These are phyloP conservation scores for Congeria kusceri DNA, from an alignment of 2,888 invertebrate genomes.

Conservation along the genomic window DNA sequence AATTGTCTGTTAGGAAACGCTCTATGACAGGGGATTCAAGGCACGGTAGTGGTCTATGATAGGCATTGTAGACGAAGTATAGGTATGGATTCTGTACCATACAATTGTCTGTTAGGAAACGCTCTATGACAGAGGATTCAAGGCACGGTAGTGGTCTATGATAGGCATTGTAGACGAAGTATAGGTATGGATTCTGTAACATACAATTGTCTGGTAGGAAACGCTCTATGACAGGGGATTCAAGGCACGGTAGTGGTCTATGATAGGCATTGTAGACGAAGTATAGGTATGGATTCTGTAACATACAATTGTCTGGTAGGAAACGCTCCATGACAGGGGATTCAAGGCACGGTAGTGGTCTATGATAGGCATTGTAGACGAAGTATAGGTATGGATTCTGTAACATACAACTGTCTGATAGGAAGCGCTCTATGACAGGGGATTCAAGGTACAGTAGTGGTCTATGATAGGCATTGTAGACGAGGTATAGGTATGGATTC, in stretches of 20 bases:
- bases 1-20: background rate
- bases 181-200: conserved; percentile 91
- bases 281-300: conserved; percentile 91
- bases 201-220: background rate
- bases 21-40: no score
- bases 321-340: no score
- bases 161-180: conserved; percentile 95
- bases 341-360: conserved; percentile 91
- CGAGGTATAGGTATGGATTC: conserved; percentile 92
- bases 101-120: background rate
- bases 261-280: conserved; percentile 95
- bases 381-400: conserved; percentile 92
- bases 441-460: conserved; percentile 90
- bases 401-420: conserved; percentile 19
- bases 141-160: conserved; percentile 91
- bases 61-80: conserved; percentile 94
- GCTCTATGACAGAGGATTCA: conserved; percentile 91
- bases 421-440: no score
- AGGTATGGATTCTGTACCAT: conserved; percentile 90
- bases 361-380: conserved; percentile 96
- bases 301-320: conserved; percentile 11
- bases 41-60: conserved; percentile 93
- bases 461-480: conserved; percentile 96
- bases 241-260: conserved; percentile 91
- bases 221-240: no score